Evolutionary conservation across 2,888 invertebrate genomes (phyloP).

Genomic region (Caenorhabditis panamensis): DNA sequence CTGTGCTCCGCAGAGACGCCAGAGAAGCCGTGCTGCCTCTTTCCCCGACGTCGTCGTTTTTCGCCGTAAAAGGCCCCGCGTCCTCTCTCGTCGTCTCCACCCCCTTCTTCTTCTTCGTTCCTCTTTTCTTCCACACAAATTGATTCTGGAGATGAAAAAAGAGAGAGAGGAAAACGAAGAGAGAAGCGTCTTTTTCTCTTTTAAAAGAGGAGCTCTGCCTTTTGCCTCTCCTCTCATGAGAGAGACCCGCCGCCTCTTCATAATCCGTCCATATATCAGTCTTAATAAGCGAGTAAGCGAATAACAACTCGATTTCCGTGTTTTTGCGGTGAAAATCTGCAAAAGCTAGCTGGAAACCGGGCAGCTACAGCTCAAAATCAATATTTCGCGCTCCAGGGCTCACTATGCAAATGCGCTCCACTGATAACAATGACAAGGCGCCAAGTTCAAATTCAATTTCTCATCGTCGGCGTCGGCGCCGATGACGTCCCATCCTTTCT

Average conservation of each 20-base stretch:
- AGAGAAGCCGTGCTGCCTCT: conserved; percentile 20
- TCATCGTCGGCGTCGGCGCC: not conserved
- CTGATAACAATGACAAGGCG: not conserved
- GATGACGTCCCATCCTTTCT: conserved; percentile 31
- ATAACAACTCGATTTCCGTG: too few species aligned
- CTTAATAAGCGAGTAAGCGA: too few species aligned
- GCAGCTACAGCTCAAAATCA: too few species aligned
- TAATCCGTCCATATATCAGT: conserved; percentile 31
- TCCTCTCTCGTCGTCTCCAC: conserved; percentile 15
- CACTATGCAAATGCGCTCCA: not conserved
- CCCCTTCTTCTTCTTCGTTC: conserved; percentile 37
- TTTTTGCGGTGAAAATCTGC: too few species aligned
- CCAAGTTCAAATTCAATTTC: not conserved
- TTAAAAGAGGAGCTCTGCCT: not conserved
- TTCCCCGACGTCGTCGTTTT: not conserved
- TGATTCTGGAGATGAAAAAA: too few species aligned
- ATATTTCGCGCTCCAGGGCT: not conserved
- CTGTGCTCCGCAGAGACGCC: conserved; percentile 18
- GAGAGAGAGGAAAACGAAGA: not conserved
- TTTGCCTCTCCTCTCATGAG: not conserved
- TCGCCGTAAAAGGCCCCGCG: not conserved
- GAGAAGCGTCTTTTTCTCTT: not conserved
- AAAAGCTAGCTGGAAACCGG: too few species aligned
- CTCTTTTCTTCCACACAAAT: not conserved
- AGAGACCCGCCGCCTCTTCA: not conserved